These are phyloP conservation scores for Ondatra zibethicus DNA, from an alignment of 2,113 vertebrate species.

Conservation along the genomic window DNA sequence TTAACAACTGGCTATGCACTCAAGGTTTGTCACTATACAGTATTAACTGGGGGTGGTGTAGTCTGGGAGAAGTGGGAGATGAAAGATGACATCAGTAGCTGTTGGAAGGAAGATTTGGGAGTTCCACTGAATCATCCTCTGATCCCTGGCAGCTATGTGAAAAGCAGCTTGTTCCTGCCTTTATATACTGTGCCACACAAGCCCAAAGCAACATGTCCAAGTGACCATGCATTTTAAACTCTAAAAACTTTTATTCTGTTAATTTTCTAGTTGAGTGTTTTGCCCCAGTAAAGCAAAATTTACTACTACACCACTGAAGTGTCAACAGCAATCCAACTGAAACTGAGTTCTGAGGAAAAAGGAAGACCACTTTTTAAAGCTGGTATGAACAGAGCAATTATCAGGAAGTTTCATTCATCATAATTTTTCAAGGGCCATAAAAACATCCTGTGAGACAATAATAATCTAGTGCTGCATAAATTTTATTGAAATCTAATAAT, in stretches of 20 bases:
- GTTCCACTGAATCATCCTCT: accelerated
- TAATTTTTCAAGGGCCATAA: not conserved
- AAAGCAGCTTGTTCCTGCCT: too few relatives aligned
- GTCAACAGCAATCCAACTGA: not conserved
- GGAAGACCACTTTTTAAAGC: not conserved
- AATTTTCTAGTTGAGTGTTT: not conserved
- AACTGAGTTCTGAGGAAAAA: not conserved
- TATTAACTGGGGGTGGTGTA: too few relatives aligned
- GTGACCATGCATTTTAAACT: too few relatives aligned
- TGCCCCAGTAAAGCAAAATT: not conserved
- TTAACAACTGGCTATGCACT: not conserved
- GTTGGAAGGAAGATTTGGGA: not conserved
- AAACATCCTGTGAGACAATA: not conserved
- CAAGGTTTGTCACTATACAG: not conserved
- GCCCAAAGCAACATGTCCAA: not conserved
- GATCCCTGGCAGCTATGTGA: not conserved
- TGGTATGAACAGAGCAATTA: not conserved
- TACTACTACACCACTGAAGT: not conserved
- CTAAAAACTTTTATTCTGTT: not conserved
- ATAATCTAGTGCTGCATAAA: not conserved
- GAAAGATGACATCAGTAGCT: accelerated
- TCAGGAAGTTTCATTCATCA: not conserved
- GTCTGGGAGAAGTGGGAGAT: not conserved
- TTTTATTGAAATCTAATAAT: not conserved
- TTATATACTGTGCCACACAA: too few relatives aligned